Conservation (phyloP, 2,797 vertebrate species). For the Sebastes cheni region DNA sequence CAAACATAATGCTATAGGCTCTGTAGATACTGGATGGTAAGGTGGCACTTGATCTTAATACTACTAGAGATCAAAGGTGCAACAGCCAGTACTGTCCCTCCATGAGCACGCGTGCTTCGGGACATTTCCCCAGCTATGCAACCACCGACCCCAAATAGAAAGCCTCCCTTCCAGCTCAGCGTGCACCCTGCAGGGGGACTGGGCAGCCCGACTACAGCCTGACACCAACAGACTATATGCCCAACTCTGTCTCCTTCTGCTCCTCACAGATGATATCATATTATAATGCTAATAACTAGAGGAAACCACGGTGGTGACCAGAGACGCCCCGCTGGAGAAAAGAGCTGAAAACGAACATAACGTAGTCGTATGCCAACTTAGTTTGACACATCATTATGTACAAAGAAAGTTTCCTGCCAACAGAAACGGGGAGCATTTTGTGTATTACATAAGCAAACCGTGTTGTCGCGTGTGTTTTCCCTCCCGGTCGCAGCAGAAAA, state of each 20-base stretch:
- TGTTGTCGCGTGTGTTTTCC: background rate
- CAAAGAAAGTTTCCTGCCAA: slow-evolving; percentile 57
- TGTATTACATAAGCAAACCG: slow-evolving; percentile 10
- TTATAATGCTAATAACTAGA: background rate
- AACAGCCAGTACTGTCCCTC: background rate
- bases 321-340: slow-evolving; percentile 33
- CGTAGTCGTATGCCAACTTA: slow-evolving; percentile 57
- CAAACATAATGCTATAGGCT: background rate
- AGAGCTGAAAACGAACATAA: slow-evolving; percentile 15
- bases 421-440: background rate
- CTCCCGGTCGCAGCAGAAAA: slow-evolving; percentile 31
- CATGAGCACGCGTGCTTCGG: background rate
- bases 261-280: background rate
- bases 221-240: background rate
- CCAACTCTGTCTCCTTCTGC: background rate
- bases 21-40: background rate
- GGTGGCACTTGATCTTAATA: background rate
- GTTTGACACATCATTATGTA: slow-evolving; percentile 46
- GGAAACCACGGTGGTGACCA: slow-evolving; percentile 12
- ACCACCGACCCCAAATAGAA: background rate
- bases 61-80: background rate
- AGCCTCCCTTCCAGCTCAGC: background rate
- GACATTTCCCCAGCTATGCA: background rate
- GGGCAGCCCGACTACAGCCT: background rate
- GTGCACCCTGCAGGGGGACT: slow-evolving; percentile 16